phyloP scores from a whole-genome alignment of 2,113 vertebrate species.

The Tupaia chinensis region DNA sequence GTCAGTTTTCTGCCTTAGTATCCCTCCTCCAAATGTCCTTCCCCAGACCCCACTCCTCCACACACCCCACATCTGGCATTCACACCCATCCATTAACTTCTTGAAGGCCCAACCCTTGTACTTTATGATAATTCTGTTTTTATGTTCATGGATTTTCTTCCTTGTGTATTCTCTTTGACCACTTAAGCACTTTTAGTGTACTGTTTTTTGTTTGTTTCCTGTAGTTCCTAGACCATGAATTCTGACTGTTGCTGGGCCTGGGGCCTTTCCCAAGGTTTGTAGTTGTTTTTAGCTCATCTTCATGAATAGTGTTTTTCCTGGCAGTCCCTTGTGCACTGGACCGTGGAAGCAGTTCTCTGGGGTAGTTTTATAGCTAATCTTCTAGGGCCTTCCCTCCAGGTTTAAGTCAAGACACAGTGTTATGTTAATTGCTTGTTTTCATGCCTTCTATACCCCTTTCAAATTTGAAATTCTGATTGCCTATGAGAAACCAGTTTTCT shows the following conservation, averaged over 20 bases:
- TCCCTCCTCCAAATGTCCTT: too few species aligned
- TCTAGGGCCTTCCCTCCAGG: not conserved
- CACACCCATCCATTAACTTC: too few species aligned
- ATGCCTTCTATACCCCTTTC: not conserved
- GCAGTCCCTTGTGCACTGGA: not conserved
- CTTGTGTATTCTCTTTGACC: not conserved
- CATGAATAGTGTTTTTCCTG: not conserved
- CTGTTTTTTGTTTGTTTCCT: not conserved
- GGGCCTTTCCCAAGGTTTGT: not conserved
- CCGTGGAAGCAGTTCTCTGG: not conserved
- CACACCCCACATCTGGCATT: too few species aligned
- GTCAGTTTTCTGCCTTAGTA: too few species aligned
- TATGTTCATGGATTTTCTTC: not conserved
- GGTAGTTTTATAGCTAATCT: not conserved
- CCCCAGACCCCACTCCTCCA: too few species aligned
- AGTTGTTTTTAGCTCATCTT: not conserved
- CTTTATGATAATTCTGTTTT: not conserved
- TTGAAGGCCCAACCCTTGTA: too few species aligned
- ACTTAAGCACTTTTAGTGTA: not conserved
- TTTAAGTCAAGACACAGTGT: not conserved
- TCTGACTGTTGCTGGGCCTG: not conserved
- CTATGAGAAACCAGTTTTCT: not conserved
- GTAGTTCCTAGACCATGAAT: not conserved
- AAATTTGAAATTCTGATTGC: not conserved
- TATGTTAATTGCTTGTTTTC: not conserved